Base-by-base conservation (phyloP, 2,797 vertebrate genomes). In the Lacerta viridis region DNA sequence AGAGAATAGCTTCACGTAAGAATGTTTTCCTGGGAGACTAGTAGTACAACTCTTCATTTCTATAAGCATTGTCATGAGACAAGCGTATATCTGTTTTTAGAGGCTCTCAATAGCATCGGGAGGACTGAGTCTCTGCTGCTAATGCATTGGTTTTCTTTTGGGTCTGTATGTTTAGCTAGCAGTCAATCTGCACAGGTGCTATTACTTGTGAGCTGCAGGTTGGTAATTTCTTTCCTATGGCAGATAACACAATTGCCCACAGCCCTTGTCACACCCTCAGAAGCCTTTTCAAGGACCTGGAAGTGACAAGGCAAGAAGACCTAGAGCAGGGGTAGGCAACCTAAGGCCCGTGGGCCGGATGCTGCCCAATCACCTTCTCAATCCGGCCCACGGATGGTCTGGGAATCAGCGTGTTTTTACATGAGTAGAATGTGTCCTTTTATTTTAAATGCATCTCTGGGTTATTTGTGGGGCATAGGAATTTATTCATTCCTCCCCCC, bases 11-110 rank as follows among this genome's bases (percentile, higher is more conserved):
- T 72, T 69, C 17, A 23, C 61, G 2, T 27, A 75, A 59, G 71
- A 29, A 55, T 84, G 43, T 18, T 85, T 79, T 86, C 59, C 9
- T 89, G 25, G 89, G 91, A 80, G 36, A 33, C 0, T 78, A 71
- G 50, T 5, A 8, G 55, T 5, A 8, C 1, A 1, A 0, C 68
- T 17, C 7, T 87, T 87, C 23, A 76, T 33, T 23, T 59, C 27
- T 75, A n/a, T 36, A 72, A 59, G 39, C 27, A 61, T 13, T 39
- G 74, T 1, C 20, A 2, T 36, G 87, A 76, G 80, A 9, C 64
- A 15, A 86, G n/a, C 61, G 17, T 0, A 1, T 87, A 18, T 86
- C n/a, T 83, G n/a, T 11, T 87, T 74, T 72, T 11, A 7, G 81
- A 18, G 59, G 17, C 84, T 86, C 82, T 94, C n/a, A 5, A 27